Percentiles rank a stretch among this genome's conserved stretches.
Evolutionary conservation across 2,113 vertebrate genomes (phyloP).

Genomic region (Neolamprologus tretocephalus): DNA sequence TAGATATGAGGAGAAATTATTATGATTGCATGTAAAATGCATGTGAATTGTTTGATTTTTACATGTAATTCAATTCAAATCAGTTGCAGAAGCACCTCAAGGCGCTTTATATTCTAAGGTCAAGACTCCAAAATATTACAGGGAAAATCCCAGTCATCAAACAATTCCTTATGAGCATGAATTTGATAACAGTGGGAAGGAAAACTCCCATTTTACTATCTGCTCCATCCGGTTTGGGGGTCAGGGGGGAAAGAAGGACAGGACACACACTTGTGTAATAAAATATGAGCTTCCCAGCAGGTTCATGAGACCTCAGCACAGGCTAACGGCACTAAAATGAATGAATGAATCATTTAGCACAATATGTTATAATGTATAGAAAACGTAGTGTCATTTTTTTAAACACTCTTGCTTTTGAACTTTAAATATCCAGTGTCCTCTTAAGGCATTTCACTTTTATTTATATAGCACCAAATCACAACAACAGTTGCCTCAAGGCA

Average conservation of each 20-base stretch:
- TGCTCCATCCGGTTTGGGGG: background rate
- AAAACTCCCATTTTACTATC: background rate
- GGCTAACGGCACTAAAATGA: background rate
- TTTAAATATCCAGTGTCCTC: background rate
- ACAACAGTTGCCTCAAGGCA: background rate
- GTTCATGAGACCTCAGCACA: background rate
- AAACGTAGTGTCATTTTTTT: rapidly evolving
- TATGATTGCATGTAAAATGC: background rate
- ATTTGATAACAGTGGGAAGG: rapidly evolving
- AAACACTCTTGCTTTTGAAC: background rate
- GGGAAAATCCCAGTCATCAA: background rate
- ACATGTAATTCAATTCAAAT: background rate
- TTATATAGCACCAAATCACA: background rate
- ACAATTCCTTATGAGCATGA: background rate
- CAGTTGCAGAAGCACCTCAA: background rate
- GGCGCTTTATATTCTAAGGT: background rate
- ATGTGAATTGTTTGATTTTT: background rate
- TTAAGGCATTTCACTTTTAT: background rate
- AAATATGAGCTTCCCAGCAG: background rate
- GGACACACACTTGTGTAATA: background rate
- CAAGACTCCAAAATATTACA: background rate
- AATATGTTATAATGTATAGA: background rate
- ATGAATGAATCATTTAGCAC: background rate
- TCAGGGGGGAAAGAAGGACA: rapidly evolving
- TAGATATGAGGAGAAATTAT: background rate